Conservation (phyloP, 2,113 vertebrate species). For the Trinectes maculatus region DNA sequence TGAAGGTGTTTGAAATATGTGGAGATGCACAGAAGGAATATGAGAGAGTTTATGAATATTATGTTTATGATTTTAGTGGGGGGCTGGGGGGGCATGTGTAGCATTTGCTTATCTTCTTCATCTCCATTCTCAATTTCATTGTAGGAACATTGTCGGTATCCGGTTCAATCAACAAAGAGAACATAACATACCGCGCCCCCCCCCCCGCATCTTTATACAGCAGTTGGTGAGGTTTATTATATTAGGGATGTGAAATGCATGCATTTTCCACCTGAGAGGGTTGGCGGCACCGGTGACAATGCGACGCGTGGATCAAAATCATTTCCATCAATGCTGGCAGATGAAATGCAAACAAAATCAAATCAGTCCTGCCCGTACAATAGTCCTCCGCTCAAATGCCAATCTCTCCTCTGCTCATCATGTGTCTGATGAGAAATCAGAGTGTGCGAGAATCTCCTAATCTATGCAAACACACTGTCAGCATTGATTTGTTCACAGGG, state of each 20-base stretch:
- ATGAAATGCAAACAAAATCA: conserved; percentile 80
- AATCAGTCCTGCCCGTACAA: conserved; percentile 70
- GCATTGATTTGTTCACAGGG: conserved; percentile 78
- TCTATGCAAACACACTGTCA: conserved; percentile 83
- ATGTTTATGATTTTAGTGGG: conserved; percentile 3
- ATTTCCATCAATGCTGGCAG: conserved; percentile 75
- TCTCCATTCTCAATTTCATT: conserved; percentile 55
- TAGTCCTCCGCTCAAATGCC: conserved; percentile 70
- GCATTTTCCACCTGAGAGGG: conserved; percentile 78
- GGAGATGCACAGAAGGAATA: conserved; percentile 21
- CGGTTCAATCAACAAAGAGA: conserved; percentile 72
- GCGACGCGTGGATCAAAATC: conserved; percentile 63
- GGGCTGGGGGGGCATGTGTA: no score
- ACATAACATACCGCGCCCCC: conserved; percentile 57
- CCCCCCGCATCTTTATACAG: conserved; percentile 55
- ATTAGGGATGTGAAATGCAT: conserved; percentile 74
- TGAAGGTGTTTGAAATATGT: conserved; percentile 5
- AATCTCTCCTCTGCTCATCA: conserved; percentile 73
- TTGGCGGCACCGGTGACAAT: conserved; percentile 64
- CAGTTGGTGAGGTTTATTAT: conserved; percentile 69
- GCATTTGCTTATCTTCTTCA: conserved; percentile 29
- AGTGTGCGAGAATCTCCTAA: conserved; percentile 73
- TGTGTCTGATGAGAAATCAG: conserved; percentile 78
- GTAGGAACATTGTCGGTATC: conserved; percentile 60
- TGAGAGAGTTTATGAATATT: conserved; percentile 29